Base-by-base conservation (phyloP, 2,797 vertebrate species). In the Rhadinocentrus ornatus region DNA sequence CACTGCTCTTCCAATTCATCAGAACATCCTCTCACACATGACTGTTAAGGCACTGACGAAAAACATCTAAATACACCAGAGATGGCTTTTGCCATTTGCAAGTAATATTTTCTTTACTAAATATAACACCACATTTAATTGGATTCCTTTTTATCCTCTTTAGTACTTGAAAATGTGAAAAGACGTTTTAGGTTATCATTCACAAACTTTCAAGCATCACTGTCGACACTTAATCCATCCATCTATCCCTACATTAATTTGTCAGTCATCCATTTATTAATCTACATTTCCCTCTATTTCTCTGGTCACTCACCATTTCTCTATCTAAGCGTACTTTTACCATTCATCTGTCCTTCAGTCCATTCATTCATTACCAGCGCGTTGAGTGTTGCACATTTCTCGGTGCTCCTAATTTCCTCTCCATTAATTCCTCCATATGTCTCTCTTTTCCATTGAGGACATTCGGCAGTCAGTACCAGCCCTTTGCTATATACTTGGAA, bases 401-500 rank as follows among this genome's bases (percentile, higher is more conserved):
- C 65, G 69, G 44, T 57, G 24, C 55, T 68, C 62, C 22, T 64
- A 60, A 73, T 82, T 85, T 87, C 66, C 78, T 78, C 53, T 69
- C 39, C 57, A 70, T 80, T 71, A 62, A 79, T 77, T 46, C 37
- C 34, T 54, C 73, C 74, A 69, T 86, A 55, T 56, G 24, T 72
- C 80, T 78, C 26, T 63, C 53, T 62, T 73, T 77, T 8, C 61
- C 63, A 67, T 68, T 58, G 41, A 22, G 63, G 62, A 73, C 81
- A 52, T 73, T 81, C 71, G 73, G 39, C 60, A 62, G 56, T 75
- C 76, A 50, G 82, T 64, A 66, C 75, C 11, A 8, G 53, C 56
- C 52, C 64, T 71, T 32, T 71, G 82, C 73, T 85, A 54, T 77
- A 46, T 79, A 77, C 69, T 79, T 89, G 85, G 84, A 86, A 85